Evolutionary conservation across 2,797 vertebrate species (phyloP).

Genomic region (Onychomys torridus): DNA sequence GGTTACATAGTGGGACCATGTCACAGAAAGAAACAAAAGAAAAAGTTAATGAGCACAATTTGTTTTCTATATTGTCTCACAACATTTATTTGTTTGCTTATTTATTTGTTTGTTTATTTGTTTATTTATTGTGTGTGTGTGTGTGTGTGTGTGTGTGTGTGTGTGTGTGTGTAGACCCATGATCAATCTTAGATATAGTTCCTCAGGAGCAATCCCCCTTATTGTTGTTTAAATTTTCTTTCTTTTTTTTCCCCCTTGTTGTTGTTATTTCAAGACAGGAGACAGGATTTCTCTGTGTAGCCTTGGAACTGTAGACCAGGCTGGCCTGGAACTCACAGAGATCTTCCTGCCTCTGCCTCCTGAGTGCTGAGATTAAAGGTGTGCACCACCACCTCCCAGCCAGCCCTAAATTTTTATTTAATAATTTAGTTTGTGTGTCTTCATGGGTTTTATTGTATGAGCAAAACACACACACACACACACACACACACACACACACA

Average conservation of each 20-base stretch:
- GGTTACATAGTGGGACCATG: not conserved
- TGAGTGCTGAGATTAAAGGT: no score
- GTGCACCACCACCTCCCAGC: no score
- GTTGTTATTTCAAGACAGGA: no score
- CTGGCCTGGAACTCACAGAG: no score
- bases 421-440: not conserved
- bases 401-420: no score
- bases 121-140: not conserved
- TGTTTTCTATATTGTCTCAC: not conserved
- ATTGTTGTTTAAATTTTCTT: not conserved
- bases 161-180: not conserved
- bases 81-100: not conserved
- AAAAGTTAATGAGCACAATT: not conserved
- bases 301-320: no score
- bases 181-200: not conserved
- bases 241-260: fast-evolving
- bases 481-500: no score
- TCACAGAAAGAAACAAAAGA: not conserved
- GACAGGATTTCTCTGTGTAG: no score
- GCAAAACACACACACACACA: not conserved
- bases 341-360: no score
- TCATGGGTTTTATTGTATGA: not conserved
- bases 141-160: not conserved
- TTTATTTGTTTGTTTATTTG: no score
- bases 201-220: not conserved